phyloP scores from a whole-genome alignment of 2,797 vertebrate species.

The Hippocampus kuda region DNA sequence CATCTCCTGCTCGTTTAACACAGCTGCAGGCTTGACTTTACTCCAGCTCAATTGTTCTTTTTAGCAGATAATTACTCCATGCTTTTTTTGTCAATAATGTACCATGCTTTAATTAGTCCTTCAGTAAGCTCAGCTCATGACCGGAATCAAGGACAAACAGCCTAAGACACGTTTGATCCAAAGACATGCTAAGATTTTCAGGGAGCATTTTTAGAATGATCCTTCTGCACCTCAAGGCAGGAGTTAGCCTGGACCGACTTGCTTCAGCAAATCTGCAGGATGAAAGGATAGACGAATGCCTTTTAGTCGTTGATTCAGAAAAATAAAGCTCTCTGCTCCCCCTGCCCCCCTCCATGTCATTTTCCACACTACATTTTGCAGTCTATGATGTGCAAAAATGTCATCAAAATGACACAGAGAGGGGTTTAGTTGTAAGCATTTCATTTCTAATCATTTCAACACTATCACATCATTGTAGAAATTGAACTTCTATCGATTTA shows the following conservation, averaged over 20 bases:
- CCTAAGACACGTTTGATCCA: neutral
- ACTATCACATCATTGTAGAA: neutral
- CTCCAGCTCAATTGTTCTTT: neutral
- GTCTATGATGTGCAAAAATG: neutral
- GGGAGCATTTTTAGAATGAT: neutral
- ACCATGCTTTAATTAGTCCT: neutral
- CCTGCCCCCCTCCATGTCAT: neutral
- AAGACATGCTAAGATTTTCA: neutral
- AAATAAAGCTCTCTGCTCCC: neutral
- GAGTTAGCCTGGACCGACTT: neutral
- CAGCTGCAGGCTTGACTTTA: neutral
- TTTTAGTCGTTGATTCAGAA: neutral
- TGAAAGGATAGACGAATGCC: neutral
- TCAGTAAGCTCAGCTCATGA: neutral
- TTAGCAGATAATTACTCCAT: neutral
- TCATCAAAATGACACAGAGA: neutral
- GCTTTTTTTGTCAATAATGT: neutral
- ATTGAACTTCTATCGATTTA: neutral
- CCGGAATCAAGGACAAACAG: neutral
- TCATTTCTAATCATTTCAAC: neutral
- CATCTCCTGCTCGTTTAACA: neutral
- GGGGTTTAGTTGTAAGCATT: neutral
- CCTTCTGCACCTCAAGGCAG: neutral
- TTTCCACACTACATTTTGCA: neutral
- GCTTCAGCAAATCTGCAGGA: neutral